These are phyloP conservation scores for Drosophila oshimai DNA, from an alignment of 1,140 invertebrate species.

Conservation along the genomic window DNA sequence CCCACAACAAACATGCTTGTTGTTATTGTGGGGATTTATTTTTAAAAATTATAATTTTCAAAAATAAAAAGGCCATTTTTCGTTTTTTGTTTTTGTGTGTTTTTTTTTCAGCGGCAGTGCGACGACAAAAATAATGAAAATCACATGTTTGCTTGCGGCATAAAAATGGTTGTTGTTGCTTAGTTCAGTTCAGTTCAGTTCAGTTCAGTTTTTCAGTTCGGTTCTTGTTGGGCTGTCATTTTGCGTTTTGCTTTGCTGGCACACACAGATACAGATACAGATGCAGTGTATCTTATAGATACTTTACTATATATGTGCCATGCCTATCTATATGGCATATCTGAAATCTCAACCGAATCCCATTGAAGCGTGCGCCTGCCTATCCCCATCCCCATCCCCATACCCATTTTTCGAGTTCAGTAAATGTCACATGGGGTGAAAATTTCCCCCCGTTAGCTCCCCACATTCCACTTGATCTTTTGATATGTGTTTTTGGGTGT, in stretches of 20 bases:
- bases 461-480: slow-evolving; percentile 9
- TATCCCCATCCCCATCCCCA: not conserved
- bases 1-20: slow-evolving; percentile 24
- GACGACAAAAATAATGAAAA: slow-evolving; percentile 80
- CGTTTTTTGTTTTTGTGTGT: not conserved
- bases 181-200: slow-evolving; percentile 10
- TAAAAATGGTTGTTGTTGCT: slow-evolving; percentile 45
- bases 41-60: slow-evolving; percentile 79
- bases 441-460: no score
- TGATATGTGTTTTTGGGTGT: not conserved
- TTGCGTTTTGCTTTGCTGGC: slow-evolving; percentile 72
- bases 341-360: slow-evolving; percentile 36
- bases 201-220: slow-evolving; percentile 16
- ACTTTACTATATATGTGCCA: slow-evolving; percentile 31
- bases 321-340: slow-evolving; percentile 27
- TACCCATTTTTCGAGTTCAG: slow-evolving; percentile 7
- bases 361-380: slow-evolving; percentile 42
- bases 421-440: slow-evolving; percentile 45
- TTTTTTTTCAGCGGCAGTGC: slow-evolving; percentile 23
- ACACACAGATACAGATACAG: slow-evolving; percentile 42
- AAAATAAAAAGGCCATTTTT: slow-evolving; percentile 66
- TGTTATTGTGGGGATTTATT: slow-evolving; percentile 52
- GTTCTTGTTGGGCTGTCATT: slow-evolving; percentile 52
- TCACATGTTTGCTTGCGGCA: slow-evolving; percentile 79
- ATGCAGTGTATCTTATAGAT: slow-evolving; percentile 33